Conservation (phyloP, 2,888 invertebrate genomes). For the Rotaria magnacalcarata region DNA sequence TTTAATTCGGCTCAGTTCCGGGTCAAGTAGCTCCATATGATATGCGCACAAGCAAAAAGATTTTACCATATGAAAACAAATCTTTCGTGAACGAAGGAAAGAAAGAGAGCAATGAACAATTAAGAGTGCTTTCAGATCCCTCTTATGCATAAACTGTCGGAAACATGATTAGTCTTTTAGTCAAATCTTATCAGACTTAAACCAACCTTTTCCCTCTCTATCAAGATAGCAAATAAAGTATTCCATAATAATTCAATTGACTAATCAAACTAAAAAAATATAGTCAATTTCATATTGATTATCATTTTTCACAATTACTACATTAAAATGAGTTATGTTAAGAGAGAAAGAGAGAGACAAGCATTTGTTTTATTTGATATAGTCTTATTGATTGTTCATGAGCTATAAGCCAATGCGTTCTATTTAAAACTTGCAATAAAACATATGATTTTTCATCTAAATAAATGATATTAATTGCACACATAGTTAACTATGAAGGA, state of each 20-base stretch:
- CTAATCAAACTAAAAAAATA: not conserved
- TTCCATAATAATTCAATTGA: not conserved
- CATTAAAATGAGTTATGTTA: not conserved
- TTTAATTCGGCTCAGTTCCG: not conserved
- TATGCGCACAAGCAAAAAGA: not conserved
- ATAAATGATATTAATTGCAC: too few relatives aligned
- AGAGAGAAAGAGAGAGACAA: not conserved
- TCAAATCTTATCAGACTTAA: not conserved
- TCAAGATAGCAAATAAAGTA: not conserved
- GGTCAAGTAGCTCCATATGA: not conserved
- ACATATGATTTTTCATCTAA: too few relatives aligned
- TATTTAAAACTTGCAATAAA: too few relatives aligned
- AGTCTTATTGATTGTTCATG: too few relatives aligned
- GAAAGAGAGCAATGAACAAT: not conserved
- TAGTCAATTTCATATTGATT: not conserved
- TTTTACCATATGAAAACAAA: not conserved
- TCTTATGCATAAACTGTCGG: not conserved
- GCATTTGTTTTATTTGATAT: too few relatives aligned
- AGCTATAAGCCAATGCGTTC: too few relatives aligned
- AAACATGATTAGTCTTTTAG: conserved; percentile 29
- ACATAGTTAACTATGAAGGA: too few relatives aligned
- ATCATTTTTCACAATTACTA: not conserved
- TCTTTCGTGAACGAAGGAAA: not conserved
- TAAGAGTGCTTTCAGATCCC: not conserved
- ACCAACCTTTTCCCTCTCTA: not conserved